Base-by-base conservation (phyloP, 1,140 invertebrate species). In the Sycophila sp. region DNA sequence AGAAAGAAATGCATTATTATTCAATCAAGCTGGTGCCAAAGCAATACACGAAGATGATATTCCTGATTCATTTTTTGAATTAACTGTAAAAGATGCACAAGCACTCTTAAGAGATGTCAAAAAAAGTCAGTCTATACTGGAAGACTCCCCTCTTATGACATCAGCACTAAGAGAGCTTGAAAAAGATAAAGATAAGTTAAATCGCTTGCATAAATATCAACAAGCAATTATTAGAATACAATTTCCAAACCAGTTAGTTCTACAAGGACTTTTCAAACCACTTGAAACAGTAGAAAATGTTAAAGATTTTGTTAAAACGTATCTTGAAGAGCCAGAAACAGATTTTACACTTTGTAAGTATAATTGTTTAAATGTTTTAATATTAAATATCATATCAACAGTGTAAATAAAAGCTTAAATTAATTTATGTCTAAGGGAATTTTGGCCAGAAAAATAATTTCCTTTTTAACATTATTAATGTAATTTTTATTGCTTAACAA, bases 61-160 rank as follows among this genome's bases (percentile, higher is more conserved):
- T 32, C 90, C 93, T 15, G 94, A 96, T 83, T 92, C 92, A 73
- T 96, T 96, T 79, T 97, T 92, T 85, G 93, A 95, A 69, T 78
- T 95, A 17, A 94, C 93, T 22, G 87, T 94, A 22, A 88, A 92
- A 65, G 94, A 96, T 87, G 89, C 94, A 0, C 89, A 89, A 76
- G 88, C 87, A 79, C 85, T 96, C 15, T 85, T 94, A 30, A 85
- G 89, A 47, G 92, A 95, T 77, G 86, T 93, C 22, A 90, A 91
- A 80, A 88, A 89, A 79, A 86, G 87, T 58, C 87, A 91, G 34
- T 76, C 87, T 36, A 85, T 89, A 59, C 74, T 91, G 32, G 90
- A 92, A 74, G 89, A 91, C 66, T 89, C 89, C 32, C 92, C 91
- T 8, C 77, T 96, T 30, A 79, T 91, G 71, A 94, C 92, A 1